Percentiles rank a stretch among this genome's conserved stretches.
Conservation (phyloP, 2,797 vertebrate genomes). For the Alauda arvensis region DNA sequence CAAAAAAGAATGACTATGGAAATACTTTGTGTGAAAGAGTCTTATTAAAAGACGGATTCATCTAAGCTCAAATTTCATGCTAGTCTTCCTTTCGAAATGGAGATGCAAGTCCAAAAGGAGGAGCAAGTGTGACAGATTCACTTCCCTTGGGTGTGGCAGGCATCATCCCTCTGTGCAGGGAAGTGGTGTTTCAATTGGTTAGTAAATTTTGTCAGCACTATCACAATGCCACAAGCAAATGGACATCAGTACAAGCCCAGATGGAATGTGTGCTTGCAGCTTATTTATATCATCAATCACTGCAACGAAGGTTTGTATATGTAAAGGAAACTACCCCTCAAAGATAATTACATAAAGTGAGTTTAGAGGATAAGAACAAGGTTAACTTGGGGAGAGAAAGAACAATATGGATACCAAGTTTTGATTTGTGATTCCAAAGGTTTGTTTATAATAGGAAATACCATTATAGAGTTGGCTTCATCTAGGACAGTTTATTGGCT, state of each 20-base stretch:
- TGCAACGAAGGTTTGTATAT: neutral
- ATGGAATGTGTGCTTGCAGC: neutral
- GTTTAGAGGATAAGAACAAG: neutral
- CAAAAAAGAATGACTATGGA: neutral
- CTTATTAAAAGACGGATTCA: neutral
- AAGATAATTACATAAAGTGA: neutral
- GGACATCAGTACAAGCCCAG: neutral
- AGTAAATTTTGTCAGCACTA: neutral
- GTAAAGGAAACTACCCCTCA: neutral
- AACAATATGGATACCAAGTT: neutral
- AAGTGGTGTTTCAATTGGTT: neutral
- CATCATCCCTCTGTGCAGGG: neutral
- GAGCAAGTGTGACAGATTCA: neutral
- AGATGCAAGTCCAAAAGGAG: neutral
- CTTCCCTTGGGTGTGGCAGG: neutral
- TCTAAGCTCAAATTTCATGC: neutral
- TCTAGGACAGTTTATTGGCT: neutral
- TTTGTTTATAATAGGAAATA: slow-evolving; percentile 2
- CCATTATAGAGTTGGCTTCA: neutral
- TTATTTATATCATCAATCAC: neutral
- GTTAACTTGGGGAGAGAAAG: neutral
- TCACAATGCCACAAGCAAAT: neutral
- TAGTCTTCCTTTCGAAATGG: neutral
- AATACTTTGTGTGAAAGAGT: neutral
- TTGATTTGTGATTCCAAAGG: neutral